Percentiles rank a stretch among this genome's conserved stretches.
These are phyloP conservation scores for Cantharis rustica DNA, from an alignment of 2,888 invertebrate species.

Conservation along the genomic window DNA sequence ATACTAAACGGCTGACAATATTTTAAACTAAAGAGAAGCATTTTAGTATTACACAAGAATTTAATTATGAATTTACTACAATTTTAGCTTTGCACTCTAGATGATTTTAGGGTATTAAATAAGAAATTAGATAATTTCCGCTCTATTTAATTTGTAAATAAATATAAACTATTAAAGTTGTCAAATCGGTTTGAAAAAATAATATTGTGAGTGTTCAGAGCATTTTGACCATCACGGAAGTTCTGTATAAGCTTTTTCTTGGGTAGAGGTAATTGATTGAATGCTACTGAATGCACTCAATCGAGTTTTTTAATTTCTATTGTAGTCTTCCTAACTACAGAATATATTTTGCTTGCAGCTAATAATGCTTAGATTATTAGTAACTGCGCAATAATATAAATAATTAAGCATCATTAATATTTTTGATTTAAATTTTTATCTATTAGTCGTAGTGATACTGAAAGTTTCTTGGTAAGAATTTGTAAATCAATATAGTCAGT, in stretches of 20 bases:
- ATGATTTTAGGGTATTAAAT: not conserved
- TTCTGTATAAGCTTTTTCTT: not conserved
- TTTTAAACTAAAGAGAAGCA: not conserved
- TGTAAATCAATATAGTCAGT: not conserved
- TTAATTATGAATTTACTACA: not conserved
- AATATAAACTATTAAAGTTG: not conserved
- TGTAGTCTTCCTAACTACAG: not conserved
- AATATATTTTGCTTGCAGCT: not conserved
- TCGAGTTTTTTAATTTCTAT: not conserved
- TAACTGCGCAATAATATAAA: not conserved
- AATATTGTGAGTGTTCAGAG: not conserved
- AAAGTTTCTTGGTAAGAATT: not conserved
- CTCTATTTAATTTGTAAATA: not conserved
- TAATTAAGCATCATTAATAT: not conserved
- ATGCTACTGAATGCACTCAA: not conserved
- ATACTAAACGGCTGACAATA: not conserved
- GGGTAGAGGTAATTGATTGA: not conserved
- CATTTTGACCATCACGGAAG: not conserved
- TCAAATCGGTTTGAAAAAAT: not conserved
- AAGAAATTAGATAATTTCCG: not conserved
- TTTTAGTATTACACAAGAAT: not conserved
- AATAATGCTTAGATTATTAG: not conserved
- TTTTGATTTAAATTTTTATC: not conserved
- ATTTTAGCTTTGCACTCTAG: not conserved
- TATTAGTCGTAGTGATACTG: not conserved